Evolutionary conservation across 2,888 invertebrate genomes (phyloP).

Genomic region (Trichopoda pennipes): DNA sequence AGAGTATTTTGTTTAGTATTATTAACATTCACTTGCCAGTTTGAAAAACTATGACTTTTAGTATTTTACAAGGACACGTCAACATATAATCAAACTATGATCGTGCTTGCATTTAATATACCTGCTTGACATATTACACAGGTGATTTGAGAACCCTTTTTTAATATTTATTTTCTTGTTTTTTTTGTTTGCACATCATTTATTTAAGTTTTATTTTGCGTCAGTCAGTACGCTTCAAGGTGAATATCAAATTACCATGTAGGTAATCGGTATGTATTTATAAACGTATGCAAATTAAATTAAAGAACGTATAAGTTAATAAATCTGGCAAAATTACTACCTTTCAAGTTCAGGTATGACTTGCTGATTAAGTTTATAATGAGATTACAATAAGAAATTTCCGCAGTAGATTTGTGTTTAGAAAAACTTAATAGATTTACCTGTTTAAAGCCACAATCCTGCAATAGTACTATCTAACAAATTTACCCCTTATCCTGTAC

Average conservation of each 20-base stretch:
- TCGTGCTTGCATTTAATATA: background rate
- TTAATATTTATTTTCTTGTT: constrained; percentile 32
- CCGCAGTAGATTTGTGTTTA: background rate
- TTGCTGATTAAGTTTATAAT: background rate
- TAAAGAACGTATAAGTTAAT: constrained; percentile 3
- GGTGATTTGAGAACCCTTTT: constrained; percentile 29
- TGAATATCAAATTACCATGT: constrained; percentile 17
- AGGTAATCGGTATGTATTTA: constrained; percentile 10
- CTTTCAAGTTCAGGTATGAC: background rate
- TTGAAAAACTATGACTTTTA: constrained; percentile 55
- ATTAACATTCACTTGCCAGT: constrained; percentile 44
- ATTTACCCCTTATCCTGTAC: too few relatives aligned
- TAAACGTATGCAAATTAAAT: constrained; percentile 31
- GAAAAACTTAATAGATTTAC: background rate
- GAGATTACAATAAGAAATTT: background rate
- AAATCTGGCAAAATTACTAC: constrained; percentile 12
- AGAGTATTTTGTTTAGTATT: constrained; percentile 7
- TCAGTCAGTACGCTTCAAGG: background rate
- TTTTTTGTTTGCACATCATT: background rate
- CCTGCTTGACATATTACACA: constrained; percentile 47
- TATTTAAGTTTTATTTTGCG: background rate
- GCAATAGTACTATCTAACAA: background rate
- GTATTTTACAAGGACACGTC: constrained; percentile 57
- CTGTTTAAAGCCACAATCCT: background rate
- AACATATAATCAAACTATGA: background rate